Base-by-base conservation (phyloP, 2,113 vertebrate species). In the Rhinopomastus cyanomelas region DNA sequence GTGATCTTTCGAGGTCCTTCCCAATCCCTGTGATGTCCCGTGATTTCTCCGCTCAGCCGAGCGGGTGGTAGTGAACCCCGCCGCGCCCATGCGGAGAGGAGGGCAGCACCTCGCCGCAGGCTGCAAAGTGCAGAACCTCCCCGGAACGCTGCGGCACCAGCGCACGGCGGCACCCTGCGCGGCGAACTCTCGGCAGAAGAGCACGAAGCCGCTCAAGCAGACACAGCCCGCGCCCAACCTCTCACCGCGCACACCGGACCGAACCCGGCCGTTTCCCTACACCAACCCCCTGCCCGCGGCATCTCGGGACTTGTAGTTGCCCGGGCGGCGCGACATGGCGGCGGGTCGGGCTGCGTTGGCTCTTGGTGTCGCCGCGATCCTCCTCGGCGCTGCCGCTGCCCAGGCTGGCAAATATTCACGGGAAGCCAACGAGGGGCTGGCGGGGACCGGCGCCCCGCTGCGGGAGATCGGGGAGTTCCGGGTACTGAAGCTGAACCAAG, bases 401-500 rank as follows among this genome's bases (percentile, higher is more conserved):
- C 96, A 94, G 80, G 98, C 97, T n/a, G 97, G 98, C 34, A 99
- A 98, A 89, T 99, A 99, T 89, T 98, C 98, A 1, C 97, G 98
- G 44, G 98, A 98, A 46, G 83, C 98, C 57, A 99, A 99, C 44
- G 98, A 99, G 77, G 96, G 95, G 2, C 55, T 81, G 68, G 60
- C 87, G 25, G 56, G 67, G 5, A 12, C n/a, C 51, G 67, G 34
- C 19, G 16, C 49, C 61, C 85, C 82, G 89, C 94, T 79, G 56
- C 85, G 85, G 60, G 92, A 96, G 36, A 42, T 55, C 27, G 97
- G 89, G 22, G 98, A 99, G 92, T 99, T 99, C 94, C 98, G 99
- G 34, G 98, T 99, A 77, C 97, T 98, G 56, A 98, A 97, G 94
- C 95, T 99, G 68, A 98, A 98, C 95, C 99, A 99, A 96, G 92